Conservation (phyloP, 2,888 invertebrate species). For the Molanna angustata region DNA sequence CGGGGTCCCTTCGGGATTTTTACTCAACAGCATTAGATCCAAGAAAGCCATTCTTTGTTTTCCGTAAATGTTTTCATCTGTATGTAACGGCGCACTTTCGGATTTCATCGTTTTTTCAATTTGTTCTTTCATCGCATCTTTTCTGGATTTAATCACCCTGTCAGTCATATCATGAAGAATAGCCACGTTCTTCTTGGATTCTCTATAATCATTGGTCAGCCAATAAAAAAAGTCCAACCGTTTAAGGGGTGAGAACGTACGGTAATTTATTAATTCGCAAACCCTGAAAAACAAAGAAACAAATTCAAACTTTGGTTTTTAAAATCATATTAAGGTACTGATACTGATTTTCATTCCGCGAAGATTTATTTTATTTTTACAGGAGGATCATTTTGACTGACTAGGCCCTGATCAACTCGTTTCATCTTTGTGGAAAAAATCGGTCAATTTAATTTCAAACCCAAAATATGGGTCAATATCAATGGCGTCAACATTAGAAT, state of each 20-base stretch:
- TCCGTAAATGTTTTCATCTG: neutral
- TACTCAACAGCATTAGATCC: slow-evolving; percentile 39
- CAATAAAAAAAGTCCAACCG: neutral
- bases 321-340: too few relatives aligned
- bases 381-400: too few relatives aligned
- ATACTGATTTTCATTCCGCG: too few relatives aligned
- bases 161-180: neutral
- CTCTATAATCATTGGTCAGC: neutral
- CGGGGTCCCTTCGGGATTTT: slow-evolving; percentile 35
- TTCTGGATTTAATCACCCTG: slow-evolving; percentile 3
- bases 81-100: neutral
- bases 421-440: too few relatives aligned
- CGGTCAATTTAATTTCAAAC: too few relatives aligned
- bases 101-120: slow-evolving; percentile 6
- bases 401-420: too few relatives aligned
- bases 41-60: slow-evolving; percentile 39
- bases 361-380: too few relatives aligned
- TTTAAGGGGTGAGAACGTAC: slow-evolving; percentile 8
- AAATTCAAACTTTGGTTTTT: too few relatives aligned
- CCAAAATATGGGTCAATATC: too few relatives aligned
- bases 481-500: too few relatives aligned
- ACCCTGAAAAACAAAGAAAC: too few relatives aligned
- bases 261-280: neutral
- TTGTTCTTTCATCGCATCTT: slow-evolving; percentile 1
- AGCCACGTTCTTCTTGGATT: neutral